Percentiles rank a stretch among this genome's conserved stretches.
Conservation (phyloP, 2,797 vertebrate species). For the Tragopan temminckii region DNA sequence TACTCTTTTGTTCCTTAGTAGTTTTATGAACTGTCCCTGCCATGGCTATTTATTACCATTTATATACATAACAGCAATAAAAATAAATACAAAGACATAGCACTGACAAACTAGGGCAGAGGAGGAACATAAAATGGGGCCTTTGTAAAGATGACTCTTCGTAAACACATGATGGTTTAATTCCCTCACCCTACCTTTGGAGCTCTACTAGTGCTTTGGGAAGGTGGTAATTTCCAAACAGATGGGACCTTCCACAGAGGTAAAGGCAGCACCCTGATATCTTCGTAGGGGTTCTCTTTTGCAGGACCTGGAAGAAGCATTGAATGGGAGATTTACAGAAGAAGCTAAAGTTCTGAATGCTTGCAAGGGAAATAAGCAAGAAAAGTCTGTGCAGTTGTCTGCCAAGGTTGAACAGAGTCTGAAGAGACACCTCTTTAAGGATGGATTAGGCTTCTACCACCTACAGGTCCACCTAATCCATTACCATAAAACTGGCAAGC, state of each 20-base stretch:
- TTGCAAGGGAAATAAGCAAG: neutral
- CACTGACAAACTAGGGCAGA: neutral
- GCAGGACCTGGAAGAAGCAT: slow-evolving; percentile 80
- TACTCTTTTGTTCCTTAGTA: neutral
- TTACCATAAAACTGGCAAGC: neutral
- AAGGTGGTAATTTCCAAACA: slow-evolving; percentile 82
- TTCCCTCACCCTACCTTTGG: slow-evolving; percentile 82
- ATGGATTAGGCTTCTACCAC: neutral
- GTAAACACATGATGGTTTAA: neutral
- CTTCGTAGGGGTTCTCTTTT: slow-evolving; percentile 91
- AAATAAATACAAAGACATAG: neutral
- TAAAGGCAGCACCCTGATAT: slow-evolving; percentile 86
- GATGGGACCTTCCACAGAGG: slow-evolving; percentile 87
- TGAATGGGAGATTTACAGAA: neutral
- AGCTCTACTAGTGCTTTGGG: slow-evolving; percentile 67
- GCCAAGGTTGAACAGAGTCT: neutral
- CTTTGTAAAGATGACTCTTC: neutral
- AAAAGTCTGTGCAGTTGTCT: neutral
- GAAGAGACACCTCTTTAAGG: neutral
- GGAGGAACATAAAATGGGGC: neutral
- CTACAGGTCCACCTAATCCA: neutral
- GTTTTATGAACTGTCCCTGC: neutral
- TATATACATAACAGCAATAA: neutral
- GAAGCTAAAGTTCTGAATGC: neutral
- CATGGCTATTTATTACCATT: neutral